These are phyloP conservation scores for Muscina levida DNA, from an alignment of 2,888 invertebrate genomes.

Conservation along the genomic window DNA sequence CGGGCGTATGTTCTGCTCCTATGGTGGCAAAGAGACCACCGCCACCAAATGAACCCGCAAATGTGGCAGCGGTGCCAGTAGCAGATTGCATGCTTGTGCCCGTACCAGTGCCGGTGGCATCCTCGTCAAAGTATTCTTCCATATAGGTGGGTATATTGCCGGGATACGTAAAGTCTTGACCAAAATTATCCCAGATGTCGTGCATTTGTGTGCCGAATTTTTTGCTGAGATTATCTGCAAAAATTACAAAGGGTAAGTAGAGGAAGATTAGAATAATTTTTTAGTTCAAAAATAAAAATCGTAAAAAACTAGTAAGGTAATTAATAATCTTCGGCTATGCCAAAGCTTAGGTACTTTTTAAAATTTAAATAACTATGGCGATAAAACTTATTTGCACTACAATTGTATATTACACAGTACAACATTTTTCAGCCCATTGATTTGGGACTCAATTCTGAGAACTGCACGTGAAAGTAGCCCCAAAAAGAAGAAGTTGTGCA, in stretches of 20 bases:
- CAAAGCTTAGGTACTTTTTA: too few relatives aligned
- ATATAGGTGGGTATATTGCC: constrained; percentile 86
- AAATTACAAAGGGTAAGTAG: background rate
- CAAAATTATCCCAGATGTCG: constrained; percentile 86
- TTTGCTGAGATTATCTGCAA: constrained; percentile 85
- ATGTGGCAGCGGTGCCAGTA: constrained; percentile 52
- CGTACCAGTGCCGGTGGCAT: constrained; percentile 69
- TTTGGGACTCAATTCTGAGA: too few relatives aligned
- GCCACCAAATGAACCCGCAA: constrained; percentile 68
- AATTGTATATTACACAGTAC: too few relatives aligned
- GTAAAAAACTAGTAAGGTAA: too few relatives aligned
- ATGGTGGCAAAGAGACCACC: constrained; percentile 76
- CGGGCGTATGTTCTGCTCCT: constrained; percentile 75
- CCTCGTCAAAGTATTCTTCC: constrained; percentile 87
- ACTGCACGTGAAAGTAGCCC: too few relatives aligned
- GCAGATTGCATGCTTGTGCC: constrained; percentile 59
- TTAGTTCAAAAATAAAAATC: too few relatives aligned
- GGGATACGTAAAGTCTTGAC: constrained; percentile 86
- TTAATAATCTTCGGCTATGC: too few relatives aligned
- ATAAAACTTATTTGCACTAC: too few relatives aligned
- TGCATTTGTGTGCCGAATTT: constrained; percentile 87
- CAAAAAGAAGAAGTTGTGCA: too few relatives aligned
- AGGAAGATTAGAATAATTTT: background rate
- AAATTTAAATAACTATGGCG: too few relatives aligned
- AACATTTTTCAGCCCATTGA: too few relatives aligned